These are phyloP conservation scores for Thripadectes ignobilis DNA, from an alignment of 2,797 vertebrate genomes.

Conservation along the genomic window DNA sequence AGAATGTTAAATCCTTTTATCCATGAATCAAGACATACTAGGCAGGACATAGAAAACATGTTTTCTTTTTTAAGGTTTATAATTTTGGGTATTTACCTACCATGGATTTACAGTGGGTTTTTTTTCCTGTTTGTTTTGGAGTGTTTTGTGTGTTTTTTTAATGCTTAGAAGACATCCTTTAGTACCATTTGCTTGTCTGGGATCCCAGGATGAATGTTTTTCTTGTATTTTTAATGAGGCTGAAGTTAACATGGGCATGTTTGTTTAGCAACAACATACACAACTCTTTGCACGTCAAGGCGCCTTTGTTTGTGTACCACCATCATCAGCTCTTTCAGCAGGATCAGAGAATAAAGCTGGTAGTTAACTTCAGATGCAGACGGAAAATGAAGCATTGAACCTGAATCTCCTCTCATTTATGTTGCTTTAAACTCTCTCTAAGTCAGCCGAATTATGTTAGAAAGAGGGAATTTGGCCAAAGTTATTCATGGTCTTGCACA, in stretches of 20 bases:
- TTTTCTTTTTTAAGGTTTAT: slow-evolving; percentile 44
- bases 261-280: slow-evolving; percentile 30
- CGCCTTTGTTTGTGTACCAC: background rate
- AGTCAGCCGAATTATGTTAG: background rate
- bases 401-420: background rate
- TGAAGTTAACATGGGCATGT: slow-evolving; percentile 30
- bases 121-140: slow-evolving; percentile 42
- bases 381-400: background rate
- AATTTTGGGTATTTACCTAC: slow-evolving; percentile 22
- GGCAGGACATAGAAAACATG: slow-evolving; percentile 39
- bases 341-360: slow-evolving; percentile 8
- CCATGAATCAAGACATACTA: slow-evolving; percentile 35
- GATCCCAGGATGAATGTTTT: slow-evolving; percentile 49
- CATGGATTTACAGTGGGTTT: background rate
- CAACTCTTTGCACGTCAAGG: background rate
- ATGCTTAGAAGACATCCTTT: slow-evolving; percentile 45
- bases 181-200: background rate
- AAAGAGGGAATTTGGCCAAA: background rate
- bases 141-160: slow-evolving; percentile 17
- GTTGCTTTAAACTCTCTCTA: background rate
- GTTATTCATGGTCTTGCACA: background rate
- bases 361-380: background rate
- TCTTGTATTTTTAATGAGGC: slow-evolving; percentile 50
- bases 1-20: slow-evolving; percentile 62
- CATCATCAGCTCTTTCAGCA: background rate